Conservation (phyloP, 2,888 invertebrate species). For the Neoaliturus tenellus region DNA sequence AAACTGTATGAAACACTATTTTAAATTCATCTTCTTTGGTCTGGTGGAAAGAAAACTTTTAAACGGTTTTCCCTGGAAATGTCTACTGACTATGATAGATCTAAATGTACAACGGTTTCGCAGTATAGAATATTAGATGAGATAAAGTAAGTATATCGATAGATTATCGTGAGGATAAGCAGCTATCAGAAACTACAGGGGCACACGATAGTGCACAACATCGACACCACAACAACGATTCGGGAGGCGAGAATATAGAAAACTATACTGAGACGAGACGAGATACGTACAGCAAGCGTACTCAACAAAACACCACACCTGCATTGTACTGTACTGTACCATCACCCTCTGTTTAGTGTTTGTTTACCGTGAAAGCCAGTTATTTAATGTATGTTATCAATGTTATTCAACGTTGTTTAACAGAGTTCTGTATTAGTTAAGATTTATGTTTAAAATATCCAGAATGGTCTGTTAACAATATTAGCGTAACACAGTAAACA, state of each 20-base stretch:
- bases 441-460: background rate
- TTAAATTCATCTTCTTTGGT: conserved; percentile 48
- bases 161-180: conserved; percentile 45
- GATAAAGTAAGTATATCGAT: conserved; percentile 43
- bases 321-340: background rate
- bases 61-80: background rate
- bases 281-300: background rate
- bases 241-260: conserved; percentile 44
- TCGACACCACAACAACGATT: conserved; percentile 54
- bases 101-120: conserved; percentile 42
- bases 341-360: background rate
- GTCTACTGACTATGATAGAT: background rate
- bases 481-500: conserved; percentile 18
- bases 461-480: background rate
- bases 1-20: conserved; percentile 21
- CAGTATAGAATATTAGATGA: conserved; percentile 42
- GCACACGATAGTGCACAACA: conserved; percentile 45
- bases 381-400: background rate
- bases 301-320: background rate
- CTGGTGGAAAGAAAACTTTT: conserved; percentile 24
- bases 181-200: conserved; percentile 4
- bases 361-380: background rate
- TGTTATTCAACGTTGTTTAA: background rate
- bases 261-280: background rate
- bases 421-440: background rate